Evolutionary conservation across 2,113 vertebrate genomes (phyloP), one percentile per base, ranked within the genome.

Genomic region (Cinclus mexicanus): DNA sequence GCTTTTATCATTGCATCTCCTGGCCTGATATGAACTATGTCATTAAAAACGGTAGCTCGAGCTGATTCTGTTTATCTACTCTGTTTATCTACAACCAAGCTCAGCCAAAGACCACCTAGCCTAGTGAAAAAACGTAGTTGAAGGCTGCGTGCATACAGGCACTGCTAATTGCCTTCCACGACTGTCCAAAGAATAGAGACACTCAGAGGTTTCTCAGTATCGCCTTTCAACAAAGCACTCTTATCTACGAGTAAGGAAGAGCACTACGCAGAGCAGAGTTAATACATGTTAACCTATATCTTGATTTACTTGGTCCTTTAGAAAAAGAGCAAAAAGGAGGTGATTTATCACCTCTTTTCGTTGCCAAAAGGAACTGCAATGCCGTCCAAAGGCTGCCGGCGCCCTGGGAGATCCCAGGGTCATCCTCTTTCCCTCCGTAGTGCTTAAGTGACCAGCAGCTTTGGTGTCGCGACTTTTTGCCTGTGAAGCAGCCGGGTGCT

Each of bases 201-300:
- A 60, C 83, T 72, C 86, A 42, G 2, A 74, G 33, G 69, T 71
- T 93, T 67, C 89, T 83, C 13, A 89, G 64, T 31, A 63, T 11
- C 11, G 56, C 69, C 83, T 94, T 96, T 83, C 64, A 87, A 87
- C 82, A 96, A 96, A 95, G 95, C 92, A 87, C 82, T 65, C 71
- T 75, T 94, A 95, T 53, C 93, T 96, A 76, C 13, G 71, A 67
- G 29, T 72, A 79, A 79, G 75, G 55, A 90, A 82, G 92, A 90
- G 65, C 68, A 87, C 60, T 83, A 89, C 1, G 10, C 31, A 41
- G 61, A 77, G 92, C 87, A 83, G 52, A 87, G 78, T 67, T 81
- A 82, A 93, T 72, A 90, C 29, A 68, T 8, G 35, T 55, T 77
- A 76, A 74, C 56, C 80, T 53, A 49, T 23, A 59, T 77, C 76